Base-by-base conservation (phyloP, 2,113 vertebrate genomes). In the Myiopsitta monachus region DNA sequence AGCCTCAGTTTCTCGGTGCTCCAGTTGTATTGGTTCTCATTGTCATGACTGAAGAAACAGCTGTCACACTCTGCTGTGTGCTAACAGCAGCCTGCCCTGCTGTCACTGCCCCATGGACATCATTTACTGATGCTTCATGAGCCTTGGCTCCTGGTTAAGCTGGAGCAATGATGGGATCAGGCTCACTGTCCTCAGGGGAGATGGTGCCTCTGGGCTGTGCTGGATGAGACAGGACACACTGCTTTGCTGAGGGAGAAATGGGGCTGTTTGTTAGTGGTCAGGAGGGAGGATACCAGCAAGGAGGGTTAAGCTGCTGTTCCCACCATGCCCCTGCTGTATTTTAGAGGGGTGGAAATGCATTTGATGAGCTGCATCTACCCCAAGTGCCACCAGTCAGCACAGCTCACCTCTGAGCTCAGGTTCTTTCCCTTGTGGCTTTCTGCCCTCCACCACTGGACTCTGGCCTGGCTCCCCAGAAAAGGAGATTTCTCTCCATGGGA, bases 311-410 rank as follows among this genome's bases (percentile, higher is more conserved):
- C 21, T 33, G 38, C 28, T 24, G 13, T 52, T 41, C 62, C 26
- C 62, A 41, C 27, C 38, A 18, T 30, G 18, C 62, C 27, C 11
- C 21, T 9, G 33, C 8, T n/a, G 55, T 23, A 23, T n/a, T 72
- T 30, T 52, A 36, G 28, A 52, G 38, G 39, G 63, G 28, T 43
- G 39, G 13, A 19, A 43, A 43, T 43, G 39, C 28, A 59, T n/a
- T 14, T n/a, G 55, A 59, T 59, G 75, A n/a, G 15, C 26, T 74
- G 28, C 47, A 69, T 39, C 28, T 41, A 9, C 36, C 15, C 9
- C 0, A 1, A 23, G 30, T 41, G 21, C 9, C 1, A 1, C 5
- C 1, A 4, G 24, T n/a, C 54, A 87, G 44, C 24, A 18, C 51
- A 46, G 51, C 9, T 47, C 36, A 14, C 31, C 44, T 44, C 11